These are phyloP conservation scores for Labrus mixtus DNA, from an alignment of 2,113 vertebrate species.

Conservation along the genomic window DNA sequence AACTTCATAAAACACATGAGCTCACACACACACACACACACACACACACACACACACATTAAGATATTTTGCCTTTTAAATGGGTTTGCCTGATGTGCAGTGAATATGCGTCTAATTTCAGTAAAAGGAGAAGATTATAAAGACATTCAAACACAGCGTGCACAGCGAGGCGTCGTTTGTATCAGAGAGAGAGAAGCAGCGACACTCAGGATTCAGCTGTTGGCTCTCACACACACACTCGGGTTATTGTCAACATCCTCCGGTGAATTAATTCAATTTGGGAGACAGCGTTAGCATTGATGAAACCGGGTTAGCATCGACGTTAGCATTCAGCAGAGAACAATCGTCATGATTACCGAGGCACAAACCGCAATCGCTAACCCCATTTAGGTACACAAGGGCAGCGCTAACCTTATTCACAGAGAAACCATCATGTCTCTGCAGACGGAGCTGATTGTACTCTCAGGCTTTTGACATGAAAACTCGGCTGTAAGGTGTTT, in stretches of 20 bases:
- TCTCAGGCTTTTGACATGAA: conserved; percentile 43
- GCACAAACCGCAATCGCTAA: conserved; percentile 62
- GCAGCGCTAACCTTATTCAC: conserved; percentile 66
- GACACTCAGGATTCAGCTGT: conserved; percentile 74
- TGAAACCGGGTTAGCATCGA: conserved; percentile 78
- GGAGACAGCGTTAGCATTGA: conserved; percentile 70
- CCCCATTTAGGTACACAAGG: conserved; percentile 62
- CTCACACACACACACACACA: conserved; percentile 24
- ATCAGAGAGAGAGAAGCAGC: conserved; percentile 53
- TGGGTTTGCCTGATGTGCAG: conserved; percentile 53
- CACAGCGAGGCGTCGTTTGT: conserved; percentile 54
- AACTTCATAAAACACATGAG: conserved; percentile 16
- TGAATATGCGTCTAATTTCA: background rate
- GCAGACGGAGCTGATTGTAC: conserved; percentile 63
- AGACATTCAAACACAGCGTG: conserved; percentile 29
- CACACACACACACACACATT: conserved; percentile 21
- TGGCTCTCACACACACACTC: conserved; percentile 66
- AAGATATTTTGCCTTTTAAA: conserved; percentile 29
- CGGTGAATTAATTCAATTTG: conserved; percentile 78
- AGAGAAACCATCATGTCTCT: conserved; percentile 44
- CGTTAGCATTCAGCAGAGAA: conserved; percentile 78
- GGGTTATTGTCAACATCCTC: conserved; percentile 77
- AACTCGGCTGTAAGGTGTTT: conserved; percentile 37
- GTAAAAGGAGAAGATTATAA: conserved; percentile 51
- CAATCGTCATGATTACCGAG: conserved; percentile 79